phyloP scores from a whole-genome alignment of 2,888 invertebrate genomes.

The Tetramorium bicarinatum region DNA sequence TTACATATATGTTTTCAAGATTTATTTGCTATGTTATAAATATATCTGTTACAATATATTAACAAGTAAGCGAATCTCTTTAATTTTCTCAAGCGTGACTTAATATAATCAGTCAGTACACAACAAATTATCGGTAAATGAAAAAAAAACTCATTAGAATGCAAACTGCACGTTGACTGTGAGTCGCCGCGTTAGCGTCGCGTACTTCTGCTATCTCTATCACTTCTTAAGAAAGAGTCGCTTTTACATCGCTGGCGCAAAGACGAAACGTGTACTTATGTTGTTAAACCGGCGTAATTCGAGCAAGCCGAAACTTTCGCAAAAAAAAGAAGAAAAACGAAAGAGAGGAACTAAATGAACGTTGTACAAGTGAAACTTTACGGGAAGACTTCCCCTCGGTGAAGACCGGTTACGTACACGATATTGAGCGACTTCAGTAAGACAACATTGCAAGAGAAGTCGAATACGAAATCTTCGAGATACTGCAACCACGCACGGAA shows the following conservation, averaged over 20 bases:
- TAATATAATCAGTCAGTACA: background rate
- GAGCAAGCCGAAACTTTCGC: conserved; percentile 56
- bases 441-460: conserved; percentile 24
- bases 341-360: conserved; percentile 40
- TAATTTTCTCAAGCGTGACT: background rate
- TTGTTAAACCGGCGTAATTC: conserved; percentile 45
- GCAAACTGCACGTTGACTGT: background rate
- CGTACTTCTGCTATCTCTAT: background rate
- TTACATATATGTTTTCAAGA: background rate
- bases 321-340: conserved; percentile 38
- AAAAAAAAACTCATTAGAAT: background rate
- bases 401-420: conserved; percentile 58
- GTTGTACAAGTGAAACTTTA: conserved; percentile 59
- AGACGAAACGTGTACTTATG: conserved; percentile 44
- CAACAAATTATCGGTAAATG: background rate
- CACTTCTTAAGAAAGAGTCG: background rate
- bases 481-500: background rate
- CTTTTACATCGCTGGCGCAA: background rate
- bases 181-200: background rate
- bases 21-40: background rate
- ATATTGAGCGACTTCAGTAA: conserved; percentile 34
- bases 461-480: conserved; percentile 2
- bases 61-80: background rate
- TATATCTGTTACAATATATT: background rate
- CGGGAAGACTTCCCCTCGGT: conserved; percentile 56